Evolutionary conservation across 2,113 vertebrate genomes (phyloP).

Genomic region (Lepus timidus): DNA sequence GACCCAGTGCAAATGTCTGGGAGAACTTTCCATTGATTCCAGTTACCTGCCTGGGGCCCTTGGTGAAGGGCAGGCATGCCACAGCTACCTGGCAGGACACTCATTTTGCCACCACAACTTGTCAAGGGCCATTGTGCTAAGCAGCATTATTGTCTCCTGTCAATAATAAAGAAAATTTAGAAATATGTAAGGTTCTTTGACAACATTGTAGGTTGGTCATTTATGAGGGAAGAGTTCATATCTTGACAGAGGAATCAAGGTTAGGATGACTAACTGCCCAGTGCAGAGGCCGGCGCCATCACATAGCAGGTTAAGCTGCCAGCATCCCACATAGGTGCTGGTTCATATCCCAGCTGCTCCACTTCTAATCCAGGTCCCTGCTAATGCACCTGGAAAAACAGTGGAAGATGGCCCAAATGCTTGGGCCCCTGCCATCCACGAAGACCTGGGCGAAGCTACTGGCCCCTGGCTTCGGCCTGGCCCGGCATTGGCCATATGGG

Average conservation of each 20-base stretch:
- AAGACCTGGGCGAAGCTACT: no score
- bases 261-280: background rate
- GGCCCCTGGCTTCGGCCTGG: no score
- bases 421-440: no score
- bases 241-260: background rate
- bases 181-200: background rate
- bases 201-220: background rate
- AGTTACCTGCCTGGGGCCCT: background rate
- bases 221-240: background rate
- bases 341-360: no score
- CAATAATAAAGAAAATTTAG: background rate
- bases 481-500: no score
- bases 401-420: no score
- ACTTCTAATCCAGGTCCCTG: no score
- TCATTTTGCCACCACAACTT: background rate
- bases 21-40: background rate
- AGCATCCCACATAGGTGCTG: no score
- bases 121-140: background rate
- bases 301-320: no score
- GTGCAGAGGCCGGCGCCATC: background rate
- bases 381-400: no score
- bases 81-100: background rate
- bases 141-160: background rate
- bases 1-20: background rate
- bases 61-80: background rate